Evolutionary conservation across 2,888 invertebrate genomes (phyloP).

Genomic region (Oeneis ivallda): DNA sequence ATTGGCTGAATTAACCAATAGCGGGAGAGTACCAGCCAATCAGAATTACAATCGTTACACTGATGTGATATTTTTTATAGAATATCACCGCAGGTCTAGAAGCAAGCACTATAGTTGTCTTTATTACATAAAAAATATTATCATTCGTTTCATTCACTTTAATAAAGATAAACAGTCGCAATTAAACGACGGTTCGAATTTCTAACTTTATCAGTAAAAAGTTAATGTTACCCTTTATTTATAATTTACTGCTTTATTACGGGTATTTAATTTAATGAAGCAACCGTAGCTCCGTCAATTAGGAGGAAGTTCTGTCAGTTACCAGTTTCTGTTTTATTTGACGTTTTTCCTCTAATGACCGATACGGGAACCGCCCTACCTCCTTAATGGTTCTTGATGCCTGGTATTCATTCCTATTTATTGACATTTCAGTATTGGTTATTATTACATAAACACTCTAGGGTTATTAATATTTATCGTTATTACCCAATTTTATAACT

Average conservation of each 20-base stretch:
- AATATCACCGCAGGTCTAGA: not conserved
- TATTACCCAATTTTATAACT: constrained; percentile 32
- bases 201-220: constrained; percentile 24
- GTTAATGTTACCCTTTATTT: constrained; percentile 33
- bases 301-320: constrained; percentile 57
- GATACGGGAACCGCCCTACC: constrained; percentile 45
- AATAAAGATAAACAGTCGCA: constrained; percentile 8
- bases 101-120: not conserved
- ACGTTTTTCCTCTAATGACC: constrained; percentile 74
- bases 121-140: not conserved
- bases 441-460: no score
- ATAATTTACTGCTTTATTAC: constrained; percentile 32
- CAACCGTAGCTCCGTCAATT: constrained; percentile 42
- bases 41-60: no score
- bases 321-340: constrained; percentile 67
- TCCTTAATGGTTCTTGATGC: constrained; percentile 61
- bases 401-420: constrained; percentile 49
- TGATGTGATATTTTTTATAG: no score
- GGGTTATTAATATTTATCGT: constrained; percentile 57
- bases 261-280: constrained; percentile 26
- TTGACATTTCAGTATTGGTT: constrained; percentile 59
- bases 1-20: no score
- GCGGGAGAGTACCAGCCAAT: no score
- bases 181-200: constrained; percentile 29
- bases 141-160: not conserved